A percentile compares a stretch with the other conserved stretches of the same genome.
These are phyloP conservation scores for Drosophila sordidula DNA, from an alignment of 2,888 invertebrate species.

Conservation along the genomic window DNA sequence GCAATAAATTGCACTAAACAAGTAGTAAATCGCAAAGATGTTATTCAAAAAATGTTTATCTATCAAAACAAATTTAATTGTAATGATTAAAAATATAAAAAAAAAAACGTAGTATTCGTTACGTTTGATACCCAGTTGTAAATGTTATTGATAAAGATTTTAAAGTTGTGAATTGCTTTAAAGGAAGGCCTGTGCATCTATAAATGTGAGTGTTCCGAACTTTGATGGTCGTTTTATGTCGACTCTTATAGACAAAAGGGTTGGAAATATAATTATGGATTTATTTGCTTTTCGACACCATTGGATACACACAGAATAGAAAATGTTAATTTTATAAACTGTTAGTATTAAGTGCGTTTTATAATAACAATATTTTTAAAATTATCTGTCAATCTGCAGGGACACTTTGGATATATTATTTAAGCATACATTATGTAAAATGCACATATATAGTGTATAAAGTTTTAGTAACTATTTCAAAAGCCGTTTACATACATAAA, in stretches of 20 bases:
- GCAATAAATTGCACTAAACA: not conserved
- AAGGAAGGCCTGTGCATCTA: constrained; percentile 44
- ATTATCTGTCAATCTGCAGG: not conserved
- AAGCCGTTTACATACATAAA: too few relatives aligned
- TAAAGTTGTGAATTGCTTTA: not conserved
- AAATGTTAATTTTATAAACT: constrained; percentile 3
- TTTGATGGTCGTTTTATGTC: constrained; percentile 50
- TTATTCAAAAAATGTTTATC: too few relatives aligned
- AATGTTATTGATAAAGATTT: not conserved
- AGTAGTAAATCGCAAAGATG: too few relatives aligned
- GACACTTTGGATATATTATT: not conserved
- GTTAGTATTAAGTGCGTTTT: not conserved
- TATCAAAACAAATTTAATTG: too few relatives aligned
- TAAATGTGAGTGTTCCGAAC: constrained; percentile 39
- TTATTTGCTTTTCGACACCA: constrained; percentile 66
- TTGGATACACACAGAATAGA: constrained; percentile 58
- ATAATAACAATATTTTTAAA: not conserved
- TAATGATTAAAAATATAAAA: too few relatives aligned
- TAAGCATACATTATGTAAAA: not conserved
- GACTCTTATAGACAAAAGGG: constrained; percentile 47
- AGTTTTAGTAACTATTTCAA: too few relatives aligned
- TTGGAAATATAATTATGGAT: constrained; percentile 63
- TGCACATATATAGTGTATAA: too few relatives aligned
- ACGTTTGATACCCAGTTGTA: not conserved
- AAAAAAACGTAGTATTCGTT: too few relatives aligned